phyloP scores from a whole-genome alignment of 2,797 vertebrate genomes.

The Hirundo rustica region DNA sequence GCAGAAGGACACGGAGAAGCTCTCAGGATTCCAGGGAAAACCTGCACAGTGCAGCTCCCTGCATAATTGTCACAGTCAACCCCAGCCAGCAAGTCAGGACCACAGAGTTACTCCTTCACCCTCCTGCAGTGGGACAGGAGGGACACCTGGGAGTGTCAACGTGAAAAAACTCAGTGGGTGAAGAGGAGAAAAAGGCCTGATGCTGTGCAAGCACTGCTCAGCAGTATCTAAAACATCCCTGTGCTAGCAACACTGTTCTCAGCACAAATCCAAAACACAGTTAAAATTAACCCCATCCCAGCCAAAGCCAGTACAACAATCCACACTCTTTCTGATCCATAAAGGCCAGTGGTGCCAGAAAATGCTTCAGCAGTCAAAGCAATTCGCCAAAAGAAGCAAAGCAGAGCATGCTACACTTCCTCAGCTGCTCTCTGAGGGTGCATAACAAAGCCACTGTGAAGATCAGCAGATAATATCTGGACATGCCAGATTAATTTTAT shows the following conservation, averaged over 20 bases:
- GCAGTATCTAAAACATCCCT: neutral
- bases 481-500: neutral
- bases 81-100: neutral
- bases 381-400: neutral
- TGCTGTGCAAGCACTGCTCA: neutral
- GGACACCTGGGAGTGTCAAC: neutral
- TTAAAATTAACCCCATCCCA: neutral
- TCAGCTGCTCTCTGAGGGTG: neutral
- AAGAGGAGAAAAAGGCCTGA: neutral
- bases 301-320: neutral
- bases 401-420: neutral
- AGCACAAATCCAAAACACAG: neutral
- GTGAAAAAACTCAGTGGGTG: neutral
- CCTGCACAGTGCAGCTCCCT: neutral
- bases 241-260: neutral
- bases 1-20: neutral
- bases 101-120: rapidly evolving
- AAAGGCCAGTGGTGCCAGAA: neutral
- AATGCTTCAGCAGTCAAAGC: neutral
- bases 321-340: neutral
- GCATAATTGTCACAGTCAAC: neutral
- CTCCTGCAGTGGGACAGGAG: rapidly evolving
- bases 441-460: neutral
- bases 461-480: neutral
- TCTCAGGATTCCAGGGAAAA: neutral